These are phyloP conservation scores for Heliconius sara DNA, from an alignment of 2,888 invertebrate species.

Conservation along the genomic window DNA sequence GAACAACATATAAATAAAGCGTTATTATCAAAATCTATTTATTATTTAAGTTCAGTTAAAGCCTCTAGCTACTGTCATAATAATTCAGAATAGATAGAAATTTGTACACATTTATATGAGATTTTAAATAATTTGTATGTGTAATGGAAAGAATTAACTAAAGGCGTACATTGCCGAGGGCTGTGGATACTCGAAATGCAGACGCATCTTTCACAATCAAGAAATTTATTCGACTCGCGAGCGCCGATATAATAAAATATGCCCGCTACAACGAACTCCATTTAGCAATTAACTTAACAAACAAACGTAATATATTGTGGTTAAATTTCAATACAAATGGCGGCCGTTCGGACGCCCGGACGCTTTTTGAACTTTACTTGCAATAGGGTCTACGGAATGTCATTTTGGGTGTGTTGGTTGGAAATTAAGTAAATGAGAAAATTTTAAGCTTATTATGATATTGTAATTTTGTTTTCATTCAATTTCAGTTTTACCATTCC, in stretches of 20 bases:
- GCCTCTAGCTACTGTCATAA: conserved; percentile 38
- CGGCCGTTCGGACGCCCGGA: conserved; percentile 62
- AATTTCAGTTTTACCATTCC: too few species aligned
- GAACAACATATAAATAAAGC: neutral
- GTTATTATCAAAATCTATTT: conserved; percentile 12
- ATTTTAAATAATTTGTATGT: conserved; percentile 31
- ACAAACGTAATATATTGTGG: conserved; percentile 83
- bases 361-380: conserved; percentile 61
- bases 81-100: conserved; percentile 33
- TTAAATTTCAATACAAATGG: conserved; percentile 81
- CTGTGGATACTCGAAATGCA: conserved; percentile 57
- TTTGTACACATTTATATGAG: neutral
- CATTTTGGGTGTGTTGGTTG: neutral
- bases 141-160: conserved; percentile 39
- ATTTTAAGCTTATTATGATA: neutral
- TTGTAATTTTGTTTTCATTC: too few species aligned
- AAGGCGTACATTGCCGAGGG: conserved; percentile 43
- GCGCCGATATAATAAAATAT: conserved; percentile 75
- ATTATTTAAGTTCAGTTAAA: conserved; percentile 57
- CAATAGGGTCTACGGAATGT: conserved; percentile 39
- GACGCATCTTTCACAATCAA: conserved; percentile 80
- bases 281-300: conserved; percentile 85
- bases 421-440: neutral
- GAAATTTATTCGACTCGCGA: conserved; percentile 66
- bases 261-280: conserved; percentile 78